phyloP scores from a whole-genome alignment of 2,797 vertebrate species.

The Halcyon badia region DNA sequence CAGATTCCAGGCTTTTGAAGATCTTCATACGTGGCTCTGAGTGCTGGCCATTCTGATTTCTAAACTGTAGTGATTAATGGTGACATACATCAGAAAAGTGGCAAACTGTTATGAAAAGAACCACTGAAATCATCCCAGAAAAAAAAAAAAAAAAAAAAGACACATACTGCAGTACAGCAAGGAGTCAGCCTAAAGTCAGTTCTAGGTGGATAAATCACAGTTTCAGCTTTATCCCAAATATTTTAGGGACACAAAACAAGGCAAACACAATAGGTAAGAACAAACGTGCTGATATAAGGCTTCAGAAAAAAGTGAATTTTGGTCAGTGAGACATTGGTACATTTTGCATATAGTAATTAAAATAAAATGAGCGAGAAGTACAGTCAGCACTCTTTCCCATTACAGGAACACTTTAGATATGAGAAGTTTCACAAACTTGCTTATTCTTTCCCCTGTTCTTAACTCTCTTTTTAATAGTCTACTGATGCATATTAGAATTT shows the following conservation, averaged over 20 bases:
- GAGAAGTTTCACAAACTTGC: constrained; percentile 44
- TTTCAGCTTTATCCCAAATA: background rate
- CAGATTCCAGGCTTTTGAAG: background rate
- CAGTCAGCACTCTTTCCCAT: background rate
- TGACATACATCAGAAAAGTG: background rate
- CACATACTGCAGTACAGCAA: background rate
- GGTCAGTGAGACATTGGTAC: background rate
- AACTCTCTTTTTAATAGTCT: constrained; percentile 69
- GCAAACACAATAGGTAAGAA: background rate
- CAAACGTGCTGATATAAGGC: background rate
- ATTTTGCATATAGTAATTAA: background rate
- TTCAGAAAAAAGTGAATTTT: background rate
- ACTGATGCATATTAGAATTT: constrained; percentile 83
- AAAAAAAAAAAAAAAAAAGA: background rate
- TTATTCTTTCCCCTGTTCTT: constrained; percentile 62
- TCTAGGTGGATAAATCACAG: background rate
- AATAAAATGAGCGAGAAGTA: background rate
- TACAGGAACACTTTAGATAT: background rate
- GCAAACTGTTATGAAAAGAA: background rate
- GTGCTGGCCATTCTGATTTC: background rate
- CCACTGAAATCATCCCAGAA: background rate
- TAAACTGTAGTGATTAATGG: background rate
- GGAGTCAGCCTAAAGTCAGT: background rate
- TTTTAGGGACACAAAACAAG: background rate
- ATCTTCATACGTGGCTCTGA: background rate